Evolutionary conservation across 1,140 invertebrate species (phyloP), one percentile per base, ranked within the genome.

Genomic region (Atta texana): DNA sequence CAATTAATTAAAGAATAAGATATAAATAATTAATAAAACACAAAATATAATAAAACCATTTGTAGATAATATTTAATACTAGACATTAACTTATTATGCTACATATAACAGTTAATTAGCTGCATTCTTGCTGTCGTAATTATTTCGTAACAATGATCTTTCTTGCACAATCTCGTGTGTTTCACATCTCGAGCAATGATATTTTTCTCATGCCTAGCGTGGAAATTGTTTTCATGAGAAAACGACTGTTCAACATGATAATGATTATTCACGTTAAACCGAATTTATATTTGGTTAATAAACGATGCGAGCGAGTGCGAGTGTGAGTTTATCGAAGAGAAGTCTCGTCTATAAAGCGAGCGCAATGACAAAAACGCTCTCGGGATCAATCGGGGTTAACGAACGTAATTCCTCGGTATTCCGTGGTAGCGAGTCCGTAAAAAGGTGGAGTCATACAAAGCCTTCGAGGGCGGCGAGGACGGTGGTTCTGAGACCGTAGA

Each of bases 331-430:
- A 78, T 74, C 80, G 66, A 59, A 77, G 55, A 87, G 68, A 87
- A 88, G 86, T 85, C 49, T 64, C 44, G 69, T 53, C 72, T 81
- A 91, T 91, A 87, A 88, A 75, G 61, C 21, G 64, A 61, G 89
- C 78, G 84, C 85, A 81, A 76, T 81, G 84, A 87, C 87, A 87
- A 91, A 90, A 89, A 91, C 57, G 55, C 64, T 14, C 14, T 61
- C 31, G 87, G 59, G 90, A 91, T 90, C 87, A 91, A 91, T 90
- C 74, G 88, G 68, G 89, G 90, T 91, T 91, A 91, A 90, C 87
- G 66, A 87, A 75, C 34, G 87, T 87, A 91, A 89, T 90, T 87
- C 84, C 69, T 71, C 51, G 61, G 87, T 86, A 88, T 90, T 90
- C 75, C 85, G 10, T 12, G 53, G 75, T 61, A 71, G 87, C 80